Conservation (phyloP, 2,888 invertebrate genomes). For the Gymnosoma rotundatum region DNA sequence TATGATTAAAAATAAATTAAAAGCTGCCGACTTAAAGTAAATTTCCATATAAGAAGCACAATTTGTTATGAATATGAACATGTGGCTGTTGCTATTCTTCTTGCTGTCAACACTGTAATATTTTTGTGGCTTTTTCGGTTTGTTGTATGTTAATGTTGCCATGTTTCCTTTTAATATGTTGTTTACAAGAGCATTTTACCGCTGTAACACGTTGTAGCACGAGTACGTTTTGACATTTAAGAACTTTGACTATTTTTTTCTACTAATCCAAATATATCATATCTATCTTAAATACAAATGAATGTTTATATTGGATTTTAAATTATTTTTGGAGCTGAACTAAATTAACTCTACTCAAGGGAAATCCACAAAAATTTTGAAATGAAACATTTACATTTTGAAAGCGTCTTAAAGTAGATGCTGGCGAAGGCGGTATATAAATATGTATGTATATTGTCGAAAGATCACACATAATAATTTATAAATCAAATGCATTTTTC, state of each 20-base stretch:
- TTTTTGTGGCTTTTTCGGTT: constrained; percentile 34
- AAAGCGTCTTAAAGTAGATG: neutral
- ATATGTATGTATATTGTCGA: neutral
- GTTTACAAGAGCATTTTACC: neutral
- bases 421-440: neutral
- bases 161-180: neutral
- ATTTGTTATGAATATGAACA: constrained; percentile 9
- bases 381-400: no score
- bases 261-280: no score
- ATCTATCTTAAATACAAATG: neutral
- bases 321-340: neutral
- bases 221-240: constrained; percentile 43
- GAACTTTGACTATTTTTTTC: constrained; percentile 28
- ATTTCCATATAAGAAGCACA: neutral
- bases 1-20: neutral
- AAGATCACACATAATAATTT: neutral
- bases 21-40: no score
- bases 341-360: neutral
- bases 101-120: constrained; percentile 55
- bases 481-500: neutral
- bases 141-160: neutral
- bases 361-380: neutral
- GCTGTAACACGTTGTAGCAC: constrained; percentile 6
- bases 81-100: constrained; percentile 11
- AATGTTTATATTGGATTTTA: no score